Evolutionary conservation across 1,140 invertebrate species (phyloP).

Genomic region (Olivierus martensii): DNA sequence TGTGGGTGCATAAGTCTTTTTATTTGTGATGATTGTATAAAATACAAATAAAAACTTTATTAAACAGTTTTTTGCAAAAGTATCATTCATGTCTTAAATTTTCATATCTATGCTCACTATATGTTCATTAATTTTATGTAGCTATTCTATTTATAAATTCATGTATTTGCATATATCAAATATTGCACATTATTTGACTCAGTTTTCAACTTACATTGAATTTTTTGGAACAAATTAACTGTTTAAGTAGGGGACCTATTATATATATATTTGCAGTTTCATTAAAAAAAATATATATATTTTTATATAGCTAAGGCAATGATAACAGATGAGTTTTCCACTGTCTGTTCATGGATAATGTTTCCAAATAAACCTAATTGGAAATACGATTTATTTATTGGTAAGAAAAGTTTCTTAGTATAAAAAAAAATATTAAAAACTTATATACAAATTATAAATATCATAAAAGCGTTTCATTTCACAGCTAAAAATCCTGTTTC

Average conservation of each 20-base stretch:
- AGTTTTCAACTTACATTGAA: too few relatives aligned
- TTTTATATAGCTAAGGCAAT: slow-evolving; percentile 37
- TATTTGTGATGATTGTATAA: too few relatives aligned
- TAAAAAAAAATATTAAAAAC: not conserved
- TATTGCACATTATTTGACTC: too few relatives aligned
- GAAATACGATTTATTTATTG: slow-evolving; percentile 74
- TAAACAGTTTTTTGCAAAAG: too few relatives aligned
- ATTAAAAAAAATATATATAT: too few relatives aligned
- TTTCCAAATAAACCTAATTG: slow-evolving; percentile 69
- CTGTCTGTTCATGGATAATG: slow-evolving; percentile 86
- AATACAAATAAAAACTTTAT: too few relatives aligned
- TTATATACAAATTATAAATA: not conserved
- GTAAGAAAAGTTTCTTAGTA: slow-evolving; percentile 24
- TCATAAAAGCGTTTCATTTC: not conserved
- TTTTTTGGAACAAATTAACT: too few relatives aligned
- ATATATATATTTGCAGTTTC: too few relatives aligned
- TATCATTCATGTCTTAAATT: too few relatives aligned
- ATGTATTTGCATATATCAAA: too few relatives aligned
- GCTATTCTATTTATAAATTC: not conserved
- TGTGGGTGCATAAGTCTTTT: slow-evolving; percentile 32
- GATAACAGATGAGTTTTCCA: slow-evolving; percentile 76
- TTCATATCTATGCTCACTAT: too few relatives aligned
- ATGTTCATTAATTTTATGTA: not conserved
- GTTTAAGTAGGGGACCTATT: too few relatives aligned
- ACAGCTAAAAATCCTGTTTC: slow-evolving; percentile 81